phyloP scores from a whole-genome alignment of 2,888 invertebrate genomes.

The Nephrotoma flavescens region DNA sequence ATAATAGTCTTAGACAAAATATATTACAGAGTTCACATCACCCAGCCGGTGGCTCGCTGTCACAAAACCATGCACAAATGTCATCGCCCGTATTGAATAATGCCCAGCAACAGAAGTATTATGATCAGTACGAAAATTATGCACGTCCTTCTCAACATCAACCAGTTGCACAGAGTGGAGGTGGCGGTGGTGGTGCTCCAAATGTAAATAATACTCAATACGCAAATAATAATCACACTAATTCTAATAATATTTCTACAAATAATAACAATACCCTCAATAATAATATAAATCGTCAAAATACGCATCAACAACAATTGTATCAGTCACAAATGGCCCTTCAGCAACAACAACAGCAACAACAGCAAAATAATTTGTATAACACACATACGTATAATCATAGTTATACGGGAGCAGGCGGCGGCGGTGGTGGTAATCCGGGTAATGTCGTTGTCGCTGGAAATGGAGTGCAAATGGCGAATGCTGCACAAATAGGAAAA shows the following conservation, averaged over 20 bases:
- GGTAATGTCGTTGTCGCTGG: constrained; percentile 13
- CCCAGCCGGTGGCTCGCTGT: constrained; percentile 20
- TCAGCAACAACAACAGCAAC: constrained; percentile 12
- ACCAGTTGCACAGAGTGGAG: constrained; percentile 8
- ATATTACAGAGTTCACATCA: constrained; percentile 30
- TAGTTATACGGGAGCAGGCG: constrained; percentile 13
- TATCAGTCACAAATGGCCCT: constrained; percentile 14
- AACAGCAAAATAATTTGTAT: constrained; percentile 6
- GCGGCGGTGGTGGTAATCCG: constrained; percentile 11
- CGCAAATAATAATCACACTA: constrained; percentile 1
- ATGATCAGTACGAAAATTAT: constrained; percentile 24
- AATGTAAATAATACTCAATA: constrained; percentile 4
- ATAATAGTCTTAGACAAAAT: constrained; percentile 27
- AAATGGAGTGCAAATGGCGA: constrained; percentile 14
- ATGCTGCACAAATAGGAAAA: constrained; percentile 42
- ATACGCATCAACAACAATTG: constrained; percentile 17
- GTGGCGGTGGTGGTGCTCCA: constrained; percentile 39
- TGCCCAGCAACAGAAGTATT: constrained; percentile 12
- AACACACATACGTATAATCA: constrained; percentile 5
- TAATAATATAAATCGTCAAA: constrained; percentile 13
- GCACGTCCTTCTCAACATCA: constrained; percentile 15
- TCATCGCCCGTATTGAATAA: not conserved
- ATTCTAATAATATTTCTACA: constrained; percentile 5
- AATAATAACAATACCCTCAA: constrained; percentile 13
- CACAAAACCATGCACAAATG: not conserved